Evolutionary conservation across 2,113 vertebrate genomes (phyloP).

Genomic region (Istiophorus platypterus): DNA sequence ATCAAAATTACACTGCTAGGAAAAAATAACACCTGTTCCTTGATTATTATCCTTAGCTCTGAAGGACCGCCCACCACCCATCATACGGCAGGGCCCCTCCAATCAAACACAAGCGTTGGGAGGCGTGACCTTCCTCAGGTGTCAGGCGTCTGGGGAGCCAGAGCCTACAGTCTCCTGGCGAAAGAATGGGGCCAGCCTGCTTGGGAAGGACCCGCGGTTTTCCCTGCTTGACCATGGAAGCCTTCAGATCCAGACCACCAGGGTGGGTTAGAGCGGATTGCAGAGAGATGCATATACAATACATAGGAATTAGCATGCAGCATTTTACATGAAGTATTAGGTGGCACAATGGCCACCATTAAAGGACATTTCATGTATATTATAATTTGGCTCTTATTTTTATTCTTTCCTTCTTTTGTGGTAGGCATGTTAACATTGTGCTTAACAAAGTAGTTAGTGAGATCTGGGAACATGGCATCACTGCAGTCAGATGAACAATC

Average conservation of each 20-base stretch:
- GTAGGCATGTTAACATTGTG: too few species aligned
- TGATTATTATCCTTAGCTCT: conserved; percentile 83
- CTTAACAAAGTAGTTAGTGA: background rate
- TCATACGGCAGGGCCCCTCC: conserved; percentile 93
- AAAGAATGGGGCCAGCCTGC: conserved; percentile 92
- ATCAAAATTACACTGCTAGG: conserved; percentile 42
- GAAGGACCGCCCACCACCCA: conserved; percentile 95
- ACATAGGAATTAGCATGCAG: background rate
- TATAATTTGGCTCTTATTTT: background rate
- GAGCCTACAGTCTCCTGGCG: conserved; percentile 93
- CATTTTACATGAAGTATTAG: background rate
- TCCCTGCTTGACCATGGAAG: conserved; percentile 93
- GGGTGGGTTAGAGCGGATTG: conserved; percentile 80
- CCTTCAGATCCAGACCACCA: conserved; percentile 91
- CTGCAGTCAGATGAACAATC: background rate
- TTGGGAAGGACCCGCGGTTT: conserved; percentile 89
- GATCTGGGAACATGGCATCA: background rate
- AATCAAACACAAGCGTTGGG: conserved; percentile 93
- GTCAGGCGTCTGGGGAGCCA: conserved; percentile 93
- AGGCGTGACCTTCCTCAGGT: conserved; percentile 89
- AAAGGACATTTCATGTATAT: background rate
- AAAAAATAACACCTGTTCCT: conserved; percentile 20
- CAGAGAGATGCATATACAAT: background rate
- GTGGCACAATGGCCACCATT: background rate
- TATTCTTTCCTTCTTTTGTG: background rate